phyloP scores from a whole-genome alignment of 1,140 invertebrate genomes.

The Rhopalosiphum maidis region DNA sequence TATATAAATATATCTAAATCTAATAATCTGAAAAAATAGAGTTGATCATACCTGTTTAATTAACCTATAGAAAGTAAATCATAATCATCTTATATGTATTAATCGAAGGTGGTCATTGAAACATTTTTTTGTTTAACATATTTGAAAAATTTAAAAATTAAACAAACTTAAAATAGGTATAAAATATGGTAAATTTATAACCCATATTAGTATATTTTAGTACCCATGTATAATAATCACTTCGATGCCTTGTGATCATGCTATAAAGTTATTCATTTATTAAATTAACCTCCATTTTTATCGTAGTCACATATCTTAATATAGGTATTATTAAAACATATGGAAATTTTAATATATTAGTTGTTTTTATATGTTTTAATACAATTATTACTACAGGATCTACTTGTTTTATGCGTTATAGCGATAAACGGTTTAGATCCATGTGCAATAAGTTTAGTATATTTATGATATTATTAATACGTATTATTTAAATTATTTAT shows the following conservation, averaged over 20 bases:
- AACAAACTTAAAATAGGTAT: too few relatives aligned
- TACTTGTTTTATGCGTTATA: not conserved
- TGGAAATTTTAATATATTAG: not conserved
- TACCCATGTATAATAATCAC: too few relatives aligned
- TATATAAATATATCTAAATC: not conserved
- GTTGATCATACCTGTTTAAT: not conserved
- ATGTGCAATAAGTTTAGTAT: not conserved
- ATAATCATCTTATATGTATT: too few relatives aligned
- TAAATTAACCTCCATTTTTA: too few relatives aligned
- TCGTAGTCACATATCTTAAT: not conserved
- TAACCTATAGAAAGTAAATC: not conserved
- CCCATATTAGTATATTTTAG: too few relatives aligned
- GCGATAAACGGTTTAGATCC: not conserved
- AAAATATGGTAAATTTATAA: too few relatives aligned
- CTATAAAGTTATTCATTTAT: too few relatives aligned
- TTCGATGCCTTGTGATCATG: too few relatives aligned
- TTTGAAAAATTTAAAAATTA: too few relatives aligned
- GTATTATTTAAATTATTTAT: slow-evolving; percentile 13
- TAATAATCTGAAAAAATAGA: too few relatives aligned
- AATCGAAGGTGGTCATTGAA: too few relatives aligned
- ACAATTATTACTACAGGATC: not conserved
- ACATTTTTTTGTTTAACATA: too few relatives aligned
- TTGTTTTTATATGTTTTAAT: not conserved
- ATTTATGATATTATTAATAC: not conserved
- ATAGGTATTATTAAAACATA: not conserved